Percentiles rank a stretch among this genome's conserved stretches.
Evolutionary conservation across 2,888 invertebrate genomes (phyloP).

Genomic region (Himalopsyche anomala): DNA sequence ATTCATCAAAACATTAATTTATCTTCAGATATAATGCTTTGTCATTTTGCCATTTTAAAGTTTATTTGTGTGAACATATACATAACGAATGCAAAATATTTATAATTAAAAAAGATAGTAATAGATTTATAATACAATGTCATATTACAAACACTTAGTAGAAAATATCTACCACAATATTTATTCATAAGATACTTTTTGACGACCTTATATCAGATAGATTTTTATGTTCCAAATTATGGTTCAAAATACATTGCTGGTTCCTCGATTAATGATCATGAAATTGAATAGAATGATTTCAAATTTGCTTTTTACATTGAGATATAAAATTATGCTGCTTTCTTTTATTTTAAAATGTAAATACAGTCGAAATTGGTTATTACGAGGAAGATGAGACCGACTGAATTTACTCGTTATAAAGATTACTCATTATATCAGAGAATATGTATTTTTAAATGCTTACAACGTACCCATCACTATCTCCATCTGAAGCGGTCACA

Average conservation of each 20-base stretch:
- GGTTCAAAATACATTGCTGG: constrained; percentile 1
- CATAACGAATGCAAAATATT: neutral
- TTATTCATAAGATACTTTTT: constrained; percentile 13
- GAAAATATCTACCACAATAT: neutral
- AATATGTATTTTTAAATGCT: too few relatives aligned
- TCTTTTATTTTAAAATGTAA: too few relatives aligned
- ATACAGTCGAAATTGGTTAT: too few relatives aligned
- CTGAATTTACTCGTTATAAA: too few relatives aligned
- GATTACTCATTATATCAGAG: too few relatives aligned
- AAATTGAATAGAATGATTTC: neutral
- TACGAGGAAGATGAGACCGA: too few relatives aligned
- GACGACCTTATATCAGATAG: neutral
- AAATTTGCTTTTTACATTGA: neutral
- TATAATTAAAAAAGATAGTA: neutral
- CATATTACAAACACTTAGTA: constrained; percentile 17
- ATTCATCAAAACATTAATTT: constrained; percentile 20
- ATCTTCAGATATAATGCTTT: neutral
- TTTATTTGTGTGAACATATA: constrained; percentile 23
- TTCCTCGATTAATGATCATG: neutral
- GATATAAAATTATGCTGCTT: neutral
- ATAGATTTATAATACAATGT: neutral
- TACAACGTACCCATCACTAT: too few relatives aligned
- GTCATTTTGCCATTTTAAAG: neutral
- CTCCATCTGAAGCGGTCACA: too few relatives aligned
- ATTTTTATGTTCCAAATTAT: neutral